Conservation (phyloP, 2,888 invertebrate genomes). For the Drosophila neonasuta region DNA sequence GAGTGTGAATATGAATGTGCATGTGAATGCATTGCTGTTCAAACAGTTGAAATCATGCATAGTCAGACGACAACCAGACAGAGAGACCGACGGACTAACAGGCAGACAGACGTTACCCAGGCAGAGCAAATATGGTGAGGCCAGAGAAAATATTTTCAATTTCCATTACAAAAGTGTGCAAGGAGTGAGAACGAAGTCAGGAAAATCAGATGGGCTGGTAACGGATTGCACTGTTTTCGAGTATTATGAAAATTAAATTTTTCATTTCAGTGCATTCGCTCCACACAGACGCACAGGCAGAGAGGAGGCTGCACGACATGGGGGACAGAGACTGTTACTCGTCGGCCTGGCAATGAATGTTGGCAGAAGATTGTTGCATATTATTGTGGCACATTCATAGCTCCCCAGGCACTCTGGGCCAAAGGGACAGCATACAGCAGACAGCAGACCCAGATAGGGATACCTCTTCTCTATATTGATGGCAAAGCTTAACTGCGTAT, state of each 20-base stretch:
- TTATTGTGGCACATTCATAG: conserved; percentile 49
- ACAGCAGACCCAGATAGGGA: conserved; percentile 14
- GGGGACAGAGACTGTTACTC: conserved; percentile 15
- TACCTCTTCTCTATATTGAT: conserved; percentile 24
- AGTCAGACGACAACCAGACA: conserved; percentile 26
- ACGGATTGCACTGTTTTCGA: conserved; percentile 60
- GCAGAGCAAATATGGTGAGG: conserved; percentile 58
- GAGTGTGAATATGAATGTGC: conserved; percentile 20
- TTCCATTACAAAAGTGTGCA: conserved; percentile 69
- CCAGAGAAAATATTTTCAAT: conserved; percentile 72
- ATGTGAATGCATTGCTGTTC: conserved; percentile 48
- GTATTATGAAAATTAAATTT: conserved; percentile 77
- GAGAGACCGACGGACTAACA: conserved; percentile 1
- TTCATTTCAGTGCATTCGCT: conserved; percentile 71
- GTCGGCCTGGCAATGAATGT: conserved; percentile 52
- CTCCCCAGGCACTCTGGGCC: neutral
- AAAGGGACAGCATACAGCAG: neutral
- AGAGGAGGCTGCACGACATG: neutral
- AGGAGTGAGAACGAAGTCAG: neutral
- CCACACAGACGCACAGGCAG: conserved; percentile 25
- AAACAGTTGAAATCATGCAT: conserved; percentile 58
- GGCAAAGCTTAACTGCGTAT: conserved; percentile 49
- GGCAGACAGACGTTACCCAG: conserved; percentile 4
- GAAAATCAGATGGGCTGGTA: conserved; percentile 32
- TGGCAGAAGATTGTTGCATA: conserved; percentile 60